phyloP scores from a whole-genome alignment of 2,113 vertebrate species.

The Zosterops borbonicus region DNA sequence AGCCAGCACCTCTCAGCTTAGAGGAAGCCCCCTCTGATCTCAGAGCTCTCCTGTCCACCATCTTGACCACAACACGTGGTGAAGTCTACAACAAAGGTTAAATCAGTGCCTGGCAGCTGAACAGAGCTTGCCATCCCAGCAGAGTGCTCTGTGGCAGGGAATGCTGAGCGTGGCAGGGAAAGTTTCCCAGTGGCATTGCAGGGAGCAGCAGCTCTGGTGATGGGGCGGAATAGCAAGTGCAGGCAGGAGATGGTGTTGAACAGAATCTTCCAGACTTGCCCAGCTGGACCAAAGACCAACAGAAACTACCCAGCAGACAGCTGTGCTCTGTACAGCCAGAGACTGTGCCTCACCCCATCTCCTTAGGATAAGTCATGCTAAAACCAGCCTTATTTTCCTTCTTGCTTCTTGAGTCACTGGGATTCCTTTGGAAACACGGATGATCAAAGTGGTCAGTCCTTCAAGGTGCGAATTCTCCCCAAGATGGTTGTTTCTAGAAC shows the following conservation, averaged over 20 bases:
- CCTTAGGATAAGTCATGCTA: conserved; percentile 24
- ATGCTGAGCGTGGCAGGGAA: background rate
- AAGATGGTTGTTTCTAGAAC: background rate
- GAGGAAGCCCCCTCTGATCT: background rate
- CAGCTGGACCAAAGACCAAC: background rate
- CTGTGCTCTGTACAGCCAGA: background rate
- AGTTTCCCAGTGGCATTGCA: background rate
- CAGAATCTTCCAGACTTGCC: background rate
- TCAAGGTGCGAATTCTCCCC: background rate
- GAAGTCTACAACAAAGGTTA: background rate
- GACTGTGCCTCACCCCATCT: background rate
- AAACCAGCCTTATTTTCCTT: conserved; percentile 53
- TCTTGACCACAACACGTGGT: background rate
- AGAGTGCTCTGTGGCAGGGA: background rate
- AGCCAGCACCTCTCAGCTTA: rapidly evolving
- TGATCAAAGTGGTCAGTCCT: conserved; percentile 24
- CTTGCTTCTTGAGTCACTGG: conserved; percentile 26
- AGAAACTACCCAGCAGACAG: conserved; percentile 17
- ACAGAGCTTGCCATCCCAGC: rapidly evolving
- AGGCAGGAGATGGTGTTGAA: background rate
- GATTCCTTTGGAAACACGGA: conserved; percentile 10
- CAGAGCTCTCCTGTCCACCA: background rate
- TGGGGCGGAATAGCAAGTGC: background rate
- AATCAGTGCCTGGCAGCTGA: background rate
- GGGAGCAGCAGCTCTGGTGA: conserved; percentile 45